Evolutionary conservation across 2,797 vertebrate species (phyloP).

Genomic region (Catamblyrhynchus diadema): DNA sequence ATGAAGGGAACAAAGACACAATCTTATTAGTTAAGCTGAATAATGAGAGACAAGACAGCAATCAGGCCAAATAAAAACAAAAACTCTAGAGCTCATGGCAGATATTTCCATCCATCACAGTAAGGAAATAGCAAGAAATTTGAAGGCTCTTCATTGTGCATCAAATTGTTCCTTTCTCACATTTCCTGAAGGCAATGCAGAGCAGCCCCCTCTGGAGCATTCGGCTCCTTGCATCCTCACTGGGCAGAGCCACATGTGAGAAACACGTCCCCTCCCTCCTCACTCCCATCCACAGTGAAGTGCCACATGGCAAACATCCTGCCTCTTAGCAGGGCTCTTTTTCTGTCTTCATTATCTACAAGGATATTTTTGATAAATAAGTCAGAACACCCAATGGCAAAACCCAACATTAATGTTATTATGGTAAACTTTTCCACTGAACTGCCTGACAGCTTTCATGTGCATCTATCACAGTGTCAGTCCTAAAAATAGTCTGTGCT

Average conservation of each 20-base stretch:
- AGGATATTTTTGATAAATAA: background rate
- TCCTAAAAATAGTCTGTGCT: background rate
- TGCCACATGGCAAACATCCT: background rate
- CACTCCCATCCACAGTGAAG: background rate
- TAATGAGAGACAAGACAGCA: background rate
- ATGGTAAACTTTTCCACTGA: background rate
- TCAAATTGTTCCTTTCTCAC: background rate
- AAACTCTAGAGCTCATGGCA: background rate
- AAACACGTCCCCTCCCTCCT: background rate
- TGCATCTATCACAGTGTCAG: background rate
- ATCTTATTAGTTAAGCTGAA: slow-evolving; percentile 50
- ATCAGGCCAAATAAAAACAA: background rate
- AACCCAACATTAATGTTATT: background rate
- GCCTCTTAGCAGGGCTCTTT: background rate
- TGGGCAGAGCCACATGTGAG: background rate
- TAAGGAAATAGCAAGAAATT: background rate
- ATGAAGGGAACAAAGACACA: slow-evolving; percentile 8
- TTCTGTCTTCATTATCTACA: background rate
- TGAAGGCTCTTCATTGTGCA: background rate
- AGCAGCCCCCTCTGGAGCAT: background rate
- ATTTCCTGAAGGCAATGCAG: background rate
- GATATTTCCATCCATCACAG: background rate
- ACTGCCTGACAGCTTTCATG: background rate
- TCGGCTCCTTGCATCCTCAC: background rate
- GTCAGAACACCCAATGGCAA: background rate